A percentile compares a stretch with the other conserved stretches of the same genome.
Evolutionary conservation across 2,797 vertebrate species (phyloP).

Genomic region (Sciurus vulgaris): DNA sequence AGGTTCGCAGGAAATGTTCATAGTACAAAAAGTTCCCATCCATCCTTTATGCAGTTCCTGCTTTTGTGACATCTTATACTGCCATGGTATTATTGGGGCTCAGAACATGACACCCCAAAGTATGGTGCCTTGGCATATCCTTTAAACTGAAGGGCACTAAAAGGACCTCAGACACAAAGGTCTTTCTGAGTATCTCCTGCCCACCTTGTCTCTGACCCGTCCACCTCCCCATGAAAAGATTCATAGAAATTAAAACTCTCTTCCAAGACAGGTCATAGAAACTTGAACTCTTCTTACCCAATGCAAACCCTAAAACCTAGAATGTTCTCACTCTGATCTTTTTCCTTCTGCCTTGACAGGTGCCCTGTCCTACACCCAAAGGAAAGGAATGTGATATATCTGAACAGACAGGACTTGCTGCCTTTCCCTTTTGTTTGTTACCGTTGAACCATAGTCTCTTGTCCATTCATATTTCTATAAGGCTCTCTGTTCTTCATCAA

Average conservation of each 20-base stretch:
- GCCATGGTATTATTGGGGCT: no score
- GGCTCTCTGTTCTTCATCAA: background rate
- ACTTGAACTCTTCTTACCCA: background rate
- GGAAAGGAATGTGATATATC: background rate
- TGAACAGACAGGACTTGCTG: background rate
- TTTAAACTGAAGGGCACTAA: background rate
- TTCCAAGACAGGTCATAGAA: background rate
- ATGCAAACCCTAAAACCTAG: background rate
- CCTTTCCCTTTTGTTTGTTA: background rate
- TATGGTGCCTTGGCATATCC: background rate
- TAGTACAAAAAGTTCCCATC: background rate
- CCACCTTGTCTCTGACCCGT: background rate
- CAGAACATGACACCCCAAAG: background rate
- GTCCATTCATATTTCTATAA: background rate
- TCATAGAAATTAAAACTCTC: background rate
- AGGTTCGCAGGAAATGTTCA: background rate
- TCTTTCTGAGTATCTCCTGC: background rate
- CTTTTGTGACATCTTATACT: background rate
- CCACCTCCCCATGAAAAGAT: background rate
- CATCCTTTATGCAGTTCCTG: background rate
- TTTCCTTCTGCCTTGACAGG: background rate
- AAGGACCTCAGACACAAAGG: background rate
- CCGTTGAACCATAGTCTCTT: rapidly evolving
- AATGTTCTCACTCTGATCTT: background rate
- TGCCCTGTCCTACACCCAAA: background rate